These are phyloP conservation scores for Leptarthrus brevirostris DNA, from an alignment of 2,888 invertebrate genomes.

Conservation along the genomic window DNA sequence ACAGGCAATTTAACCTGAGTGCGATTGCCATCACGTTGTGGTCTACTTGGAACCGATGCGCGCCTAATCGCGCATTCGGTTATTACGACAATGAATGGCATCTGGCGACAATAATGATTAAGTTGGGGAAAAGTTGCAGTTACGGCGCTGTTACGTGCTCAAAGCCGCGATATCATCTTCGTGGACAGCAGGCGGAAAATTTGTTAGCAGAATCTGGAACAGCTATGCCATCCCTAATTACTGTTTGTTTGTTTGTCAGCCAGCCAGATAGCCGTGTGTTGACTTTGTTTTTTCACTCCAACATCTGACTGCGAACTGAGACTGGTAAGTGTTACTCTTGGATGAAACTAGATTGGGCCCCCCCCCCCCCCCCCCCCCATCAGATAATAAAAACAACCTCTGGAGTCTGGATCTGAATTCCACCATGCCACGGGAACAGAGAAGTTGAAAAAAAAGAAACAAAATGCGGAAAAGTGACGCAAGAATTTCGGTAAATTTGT, in stretches of 20 bases:
- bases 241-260: slow-evolving; percentile 30
- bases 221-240: slow-evolving; percentile 32
- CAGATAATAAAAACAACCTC: slow-evolving; percentile 18
- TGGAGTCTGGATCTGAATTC: too few species aligned
- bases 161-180: slow-evolving; percentile 14
- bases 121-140: not conserved
- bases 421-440: not conserved
- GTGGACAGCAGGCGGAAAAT: slow-evolving; percentile 23
- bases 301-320: not conserved
- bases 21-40: slow-evolving; percentile 34
- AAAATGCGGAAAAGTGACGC: slow-evolving; percentile 44
- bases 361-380: too few species aligned
- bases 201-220: slow-evolving; percentile 29
- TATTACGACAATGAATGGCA: not conserved
- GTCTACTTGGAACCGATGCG: slow-evolving; percentile 31
- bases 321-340: slow-evolving; percentile 27
- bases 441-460: slow-evolving; percentile 8
- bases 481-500: slow-evolving; percentile 46
- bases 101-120: not conserved
- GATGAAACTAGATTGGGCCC: slow-evolving; percentile 4
- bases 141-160: not conserved
- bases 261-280: not conserved
- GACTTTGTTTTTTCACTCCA: slow-evolving; percentile 14
- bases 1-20: slow-evolving; percentile 29
- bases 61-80: slow-evolving; percentile 17